phyloP scores from a whole-genome alignment of 2,113 vertebrate species.

The Alces alces region DNA sequence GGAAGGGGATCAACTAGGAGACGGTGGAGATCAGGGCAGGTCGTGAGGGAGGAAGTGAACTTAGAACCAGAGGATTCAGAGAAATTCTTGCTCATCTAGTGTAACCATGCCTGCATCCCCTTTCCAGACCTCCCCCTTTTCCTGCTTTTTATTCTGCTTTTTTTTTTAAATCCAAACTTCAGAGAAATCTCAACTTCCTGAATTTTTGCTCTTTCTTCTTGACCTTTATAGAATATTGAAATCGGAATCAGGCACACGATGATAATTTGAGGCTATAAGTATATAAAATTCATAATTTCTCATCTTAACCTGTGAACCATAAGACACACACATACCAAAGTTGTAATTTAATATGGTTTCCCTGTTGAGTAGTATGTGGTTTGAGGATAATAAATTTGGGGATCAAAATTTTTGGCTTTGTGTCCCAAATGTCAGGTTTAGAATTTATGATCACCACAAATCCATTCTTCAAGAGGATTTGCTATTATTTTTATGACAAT shows the following conservation, averaged over 20 bases:
- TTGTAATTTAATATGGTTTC: neutral
- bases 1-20: neutral
- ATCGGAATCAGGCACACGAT: neutral
- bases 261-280: neutral
- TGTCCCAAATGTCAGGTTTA: neutral
- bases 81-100: neutral
- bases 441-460: neutral
- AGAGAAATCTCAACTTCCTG: neutral
- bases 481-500: neutral
- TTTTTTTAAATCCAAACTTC: neutral
- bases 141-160: neutral
- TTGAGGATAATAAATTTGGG: neutral
- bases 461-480: neutral
- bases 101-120: fast-evolving
- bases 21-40: neutral
- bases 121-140: neutral
- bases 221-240: neutral
- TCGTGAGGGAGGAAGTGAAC: neutral
- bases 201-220: neutral
- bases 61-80: neutral
- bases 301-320: neutral
- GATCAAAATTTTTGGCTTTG: neutral
- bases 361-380: neutral
- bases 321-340: neutral
- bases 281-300: neutral